phyloP scores from a whole-genome alignment of 2,113 vertebrate genomes.

The Phalacrocorax carbo region DNA sequence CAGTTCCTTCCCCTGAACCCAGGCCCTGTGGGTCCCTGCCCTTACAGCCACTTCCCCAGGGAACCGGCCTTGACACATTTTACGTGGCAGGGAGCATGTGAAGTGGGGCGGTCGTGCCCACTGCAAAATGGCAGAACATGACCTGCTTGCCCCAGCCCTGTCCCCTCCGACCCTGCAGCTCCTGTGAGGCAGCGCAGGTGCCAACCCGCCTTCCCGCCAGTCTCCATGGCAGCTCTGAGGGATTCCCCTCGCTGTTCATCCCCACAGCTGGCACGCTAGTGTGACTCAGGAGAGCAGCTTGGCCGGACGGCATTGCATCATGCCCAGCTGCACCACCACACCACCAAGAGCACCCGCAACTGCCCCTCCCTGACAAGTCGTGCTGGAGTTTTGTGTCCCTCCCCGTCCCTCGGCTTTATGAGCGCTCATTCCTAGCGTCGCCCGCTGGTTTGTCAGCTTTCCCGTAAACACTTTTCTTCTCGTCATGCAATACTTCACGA shows the following conservation, averaged over 20 bases:
- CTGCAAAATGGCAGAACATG: fast-evolving
- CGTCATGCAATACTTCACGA: fast-evolving
- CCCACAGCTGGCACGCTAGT: fast-evolving
- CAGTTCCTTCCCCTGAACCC: too few relatives aligned
- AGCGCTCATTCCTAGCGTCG: background rate
- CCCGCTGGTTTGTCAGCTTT: background rate
- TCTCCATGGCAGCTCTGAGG: background rate
- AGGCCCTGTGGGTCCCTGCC: background rate
- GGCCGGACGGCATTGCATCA: background rate
- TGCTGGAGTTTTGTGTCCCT: background rate
- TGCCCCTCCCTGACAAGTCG: background rate
- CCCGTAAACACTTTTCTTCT: background rate
- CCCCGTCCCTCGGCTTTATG: background rate
- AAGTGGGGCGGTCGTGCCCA: fast-evolving
- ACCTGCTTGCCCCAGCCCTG: fast-evolving
- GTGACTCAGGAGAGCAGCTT: fast-evolving
- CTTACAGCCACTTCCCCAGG: fast-evolving
- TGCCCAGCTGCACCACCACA: fast-evolving
- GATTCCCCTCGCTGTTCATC: fast-evolving
- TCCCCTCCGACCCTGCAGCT: fast-evolving
- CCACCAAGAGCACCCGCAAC: fast-evolving
- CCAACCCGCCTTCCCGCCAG: background rate
- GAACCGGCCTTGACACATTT: fast-evolving
- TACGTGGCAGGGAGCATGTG: fast-evolving
- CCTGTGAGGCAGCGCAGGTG: background rate